These are phyloP conservation scores for Phalacrocorax brasilianus DNA, from an alignment of 2,113 vertebrate species.

Conservation along the genomic window DNA sequence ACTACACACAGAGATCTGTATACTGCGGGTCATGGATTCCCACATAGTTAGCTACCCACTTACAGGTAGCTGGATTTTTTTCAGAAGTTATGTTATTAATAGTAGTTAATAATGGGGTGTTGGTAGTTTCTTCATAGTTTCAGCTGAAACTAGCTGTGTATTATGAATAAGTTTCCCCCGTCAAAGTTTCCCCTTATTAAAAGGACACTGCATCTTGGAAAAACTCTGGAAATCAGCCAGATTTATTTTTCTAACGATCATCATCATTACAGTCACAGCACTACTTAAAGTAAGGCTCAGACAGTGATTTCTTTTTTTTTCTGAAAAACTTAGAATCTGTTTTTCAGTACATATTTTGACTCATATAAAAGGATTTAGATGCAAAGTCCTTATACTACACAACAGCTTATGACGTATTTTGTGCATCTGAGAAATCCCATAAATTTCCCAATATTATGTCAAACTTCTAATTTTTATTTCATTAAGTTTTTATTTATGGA, in stretches of 20 bases:
- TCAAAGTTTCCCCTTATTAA: neutral
- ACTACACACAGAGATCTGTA: neutral
- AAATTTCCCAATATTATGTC: neutral
- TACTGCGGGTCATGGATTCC: neutral
- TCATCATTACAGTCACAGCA: neutral
- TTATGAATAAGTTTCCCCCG: neutral
- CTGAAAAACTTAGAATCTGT: neutral
- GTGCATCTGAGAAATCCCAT: neutral
- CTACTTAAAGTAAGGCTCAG: neutral
- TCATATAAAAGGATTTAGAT: neutral
- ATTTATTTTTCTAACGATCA: neutral
- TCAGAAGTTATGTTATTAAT: neutral
- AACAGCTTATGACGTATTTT: neutral
- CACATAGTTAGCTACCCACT: neutral
- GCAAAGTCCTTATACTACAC: neutral
- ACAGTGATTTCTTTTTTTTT: neutral
- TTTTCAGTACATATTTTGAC: neutral
- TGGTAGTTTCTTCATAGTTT: neutral
- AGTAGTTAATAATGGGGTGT: neutral
- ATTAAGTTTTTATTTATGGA: neutral
- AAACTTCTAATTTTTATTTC: neutral
- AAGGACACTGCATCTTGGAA: neutral
- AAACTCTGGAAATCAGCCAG: neutral
- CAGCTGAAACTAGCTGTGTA: neutral
- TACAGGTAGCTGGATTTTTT: neutral